Conservation (phyloP, 1,140 invertebrate genomes). For the Atta colombica region DNA sequence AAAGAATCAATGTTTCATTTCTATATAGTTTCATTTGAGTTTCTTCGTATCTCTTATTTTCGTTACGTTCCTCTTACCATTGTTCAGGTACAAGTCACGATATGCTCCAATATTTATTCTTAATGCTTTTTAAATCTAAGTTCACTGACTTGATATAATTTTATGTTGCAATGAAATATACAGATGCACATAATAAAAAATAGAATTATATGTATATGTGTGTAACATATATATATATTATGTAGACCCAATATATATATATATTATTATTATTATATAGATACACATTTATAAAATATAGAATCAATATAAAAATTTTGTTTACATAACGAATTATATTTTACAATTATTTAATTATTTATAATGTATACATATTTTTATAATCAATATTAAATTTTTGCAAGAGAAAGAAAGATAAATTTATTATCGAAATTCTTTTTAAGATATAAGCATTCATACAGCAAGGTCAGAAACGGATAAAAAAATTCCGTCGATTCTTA, state of each 20-base stretch:
- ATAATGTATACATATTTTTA: not conserved
- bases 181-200: not conserved
- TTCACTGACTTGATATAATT: too few relatives aligned
- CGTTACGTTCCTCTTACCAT: not conserved
- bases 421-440: not conserved
- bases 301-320: not conserved
- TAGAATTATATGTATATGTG: not conserved
- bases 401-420: not conserved
- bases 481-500: constrained; percentile 6
- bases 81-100: constrained; percentile 23
- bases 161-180: not conserved
- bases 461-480: not conserved
- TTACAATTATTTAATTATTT: constrained; percentile 9
- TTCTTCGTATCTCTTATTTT: constrained; percentile 32
- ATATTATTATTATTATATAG: too few relatives aligned
- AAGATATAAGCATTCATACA: not conserved
- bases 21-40: constrained; percentile 48
- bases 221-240: too few relatives aligned
- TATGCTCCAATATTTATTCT: not conserved
- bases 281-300: not conserved
- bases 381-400: not conserved
- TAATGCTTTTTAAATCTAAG: not conserved
- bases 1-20: constrained; percentile 78
- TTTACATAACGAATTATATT: not conserved
- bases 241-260: too few relatives aligned